Evolutionary conservation across 1,140 invertebrate species (phyloP).

Genomic region (Cecropterus lyciades): DNA sequence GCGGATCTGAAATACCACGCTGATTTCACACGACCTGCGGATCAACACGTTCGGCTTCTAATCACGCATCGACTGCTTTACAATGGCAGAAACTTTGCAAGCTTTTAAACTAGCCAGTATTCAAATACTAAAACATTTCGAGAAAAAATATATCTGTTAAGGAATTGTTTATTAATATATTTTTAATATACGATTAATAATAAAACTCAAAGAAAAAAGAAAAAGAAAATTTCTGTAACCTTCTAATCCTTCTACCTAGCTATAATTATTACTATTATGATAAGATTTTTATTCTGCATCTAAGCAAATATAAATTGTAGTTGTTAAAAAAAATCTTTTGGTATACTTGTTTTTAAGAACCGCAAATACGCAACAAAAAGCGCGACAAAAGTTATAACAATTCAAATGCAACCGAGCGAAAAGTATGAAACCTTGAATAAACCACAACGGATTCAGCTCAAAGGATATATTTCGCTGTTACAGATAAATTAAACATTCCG

Average conservation of each 20-base stretch:
- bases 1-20: conserved; percentile 36
- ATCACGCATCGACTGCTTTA: conserved; percentile 25
- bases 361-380: conserved; percentile 17
- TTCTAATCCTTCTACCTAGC: too few relatives aligned
- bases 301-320: too few relatives aligned
- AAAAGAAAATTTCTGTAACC: too few relatives aligned
- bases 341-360: background rate
- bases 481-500: conserved; percentile 35
- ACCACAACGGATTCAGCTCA: background rate
- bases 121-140: too few relatives aligned
- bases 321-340: too few relatives aligned
- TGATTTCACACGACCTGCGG: conserved; percentile 47
- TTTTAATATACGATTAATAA: too few relatives aligned
- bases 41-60: conserved; percentile 42
- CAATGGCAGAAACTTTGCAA: conserved; percentile 9
- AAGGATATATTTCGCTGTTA: conserved; percentile 16
- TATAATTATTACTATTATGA: too few relatives aligned
- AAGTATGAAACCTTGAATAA: conserved; percentile 18
- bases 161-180: too few relatives aligned
- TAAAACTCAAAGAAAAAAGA: too few relatives aligned
- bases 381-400: conserved; percentile 8
- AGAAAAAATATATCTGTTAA: too few relatives aligned
- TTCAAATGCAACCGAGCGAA: conserved; percentile 15
- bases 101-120: background rate
- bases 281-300: too few relatives aligned